Evolutionary conservation across 2,113 vertebrate species (phyloP).

Genomic region (Triplophysa rosa): DNA sequence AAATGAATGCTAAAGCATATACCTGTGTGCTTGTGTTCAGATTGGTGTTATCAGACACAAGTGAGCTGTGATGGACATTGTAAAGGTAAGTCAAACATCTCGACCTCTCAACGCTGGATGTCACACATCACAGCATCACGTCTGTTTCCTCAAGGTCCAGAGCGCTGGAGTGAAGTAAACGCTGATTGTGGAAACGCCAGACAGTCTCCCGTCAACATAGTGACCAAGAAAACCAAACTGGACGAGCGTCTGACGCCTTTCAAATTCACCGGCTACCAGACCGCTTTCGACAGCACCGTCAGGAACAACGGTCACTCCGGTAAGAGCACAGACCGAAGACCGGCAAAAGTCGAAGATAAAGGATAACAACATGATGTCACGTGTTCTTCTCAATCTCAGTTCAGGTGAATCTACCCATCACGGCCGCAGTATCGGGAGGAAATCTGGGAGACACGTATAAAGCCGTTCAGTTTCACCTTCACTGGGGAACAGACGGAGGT

Average conservation of each 20-base stretch:
- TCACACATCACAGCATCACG: background rate
- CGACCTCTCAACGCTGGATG: no score
- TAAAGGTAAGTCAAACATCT: slow-evolving; percentile 62
- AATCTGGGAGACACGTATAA: slow-evolving; percentile 73
- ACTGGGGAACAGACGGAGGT: slow-evolving; percentile 77
- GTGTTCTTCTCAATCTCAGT: slow-evolving; percentile 68
- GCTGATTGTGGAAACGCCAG: slow-evolving; percentile 51
- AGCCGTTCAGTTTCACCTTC: slow-evolving; percentile 84
- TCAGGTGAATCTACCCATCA: slow-evolving; percentile 61
- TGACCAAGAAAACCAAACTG: slow-evolving; percentile 70
- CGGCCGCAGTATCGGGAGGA: slow-evolving; percentile 70
- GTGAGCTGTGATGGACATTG: slow-evolving; percentile 65
- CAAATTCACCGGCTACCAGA: slow-evolving; percentile 68
- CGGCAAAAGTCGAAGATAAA: background rate
- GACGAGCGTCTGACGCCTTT: slow-evolving; percentile 65
- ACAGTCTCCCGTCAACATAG: slow-evolving; percentile 77
- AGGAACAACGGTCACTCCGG: slow-evolving; percentile 77
- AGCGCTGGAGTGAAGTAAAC: slow-evolving; percentile 60
- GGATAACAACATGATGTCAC: no score
- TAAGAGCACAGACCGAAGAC: slow-evolving; percentile 43
- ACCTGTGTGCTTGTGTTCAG: slow-evolving; percentile 38
- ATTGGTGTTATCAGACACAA: slow-evolving; percentile 77
- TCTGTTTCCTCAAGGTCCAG: slow-evolving; percentile 63
- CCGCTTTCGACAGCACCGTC: slow-evolving; percentile 59
- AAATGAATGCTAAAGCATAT: no score